phyloP scores from a whole-genome alignment of 23 tunicate species.

The Phallusia fumigata region DNA sequence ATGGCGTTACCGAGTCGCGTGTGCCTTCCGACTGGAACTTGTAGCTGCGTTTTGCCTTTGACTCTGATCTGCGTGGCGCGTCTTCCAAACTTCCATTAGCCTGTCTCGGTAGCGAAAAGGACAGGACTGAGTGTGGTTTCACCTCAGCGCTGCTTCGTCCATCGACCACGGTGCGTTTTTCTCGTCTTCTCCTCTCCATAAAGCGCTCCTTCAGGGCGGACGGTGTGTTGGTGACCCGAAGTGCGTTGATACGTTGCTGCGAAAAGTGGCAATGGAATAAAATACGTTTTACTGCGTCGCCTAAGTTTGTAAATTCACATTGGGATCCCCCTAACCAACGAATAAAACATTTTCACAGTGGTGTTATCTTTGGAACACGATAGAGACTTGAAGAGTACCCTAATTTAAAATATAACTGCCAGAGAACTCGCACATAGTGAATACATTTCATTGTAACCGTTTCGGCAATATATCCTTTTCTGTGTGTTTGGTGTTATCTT shows the following conservation, averaged over 20 bases:
- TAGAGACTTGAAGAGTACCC: no score
- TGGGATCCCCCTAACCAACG: no score
- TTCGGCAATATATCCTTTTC: no score
- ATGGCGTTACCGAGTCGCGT: constrained; percentile 14
- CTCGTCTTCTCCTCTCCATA: constrained; percentile 40
- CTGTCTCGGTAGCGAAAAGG: not conserved
- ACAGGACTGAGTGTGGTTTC: not conserved
- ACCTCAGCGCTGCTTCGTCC: not conserved
- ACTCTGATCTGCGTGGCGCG: not conserved
- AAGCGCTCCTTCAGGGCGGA: constrained; percentile 79
- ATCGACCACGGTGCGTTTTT: not conserved
- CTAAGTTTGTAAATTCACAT: no score
- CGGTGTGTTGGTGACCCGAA: constrained; percentile 56
- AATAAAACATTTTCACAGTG: no score
- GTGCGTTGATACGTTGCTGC: constrained; percentile 58
- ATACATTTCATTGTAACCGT: no score
- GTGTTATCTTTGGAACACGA: no score
- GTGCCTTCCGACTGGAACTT: constrained; percentile 25
- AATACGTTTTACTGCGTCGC: no score
- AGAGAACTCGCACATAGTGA: no score
- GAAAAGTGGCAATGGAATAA: no score
- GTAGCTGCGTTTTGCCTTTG: constrained; percentile 37
- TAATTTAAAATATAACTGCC: no score
- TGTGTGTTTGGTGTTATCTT: no score
- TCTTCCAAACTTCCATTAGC: not conserved